Evolutionary conservation across 1,140 invertebrate genomes (phyloP).

Genomic region (Leptestheria dahalacensis): DNA sequence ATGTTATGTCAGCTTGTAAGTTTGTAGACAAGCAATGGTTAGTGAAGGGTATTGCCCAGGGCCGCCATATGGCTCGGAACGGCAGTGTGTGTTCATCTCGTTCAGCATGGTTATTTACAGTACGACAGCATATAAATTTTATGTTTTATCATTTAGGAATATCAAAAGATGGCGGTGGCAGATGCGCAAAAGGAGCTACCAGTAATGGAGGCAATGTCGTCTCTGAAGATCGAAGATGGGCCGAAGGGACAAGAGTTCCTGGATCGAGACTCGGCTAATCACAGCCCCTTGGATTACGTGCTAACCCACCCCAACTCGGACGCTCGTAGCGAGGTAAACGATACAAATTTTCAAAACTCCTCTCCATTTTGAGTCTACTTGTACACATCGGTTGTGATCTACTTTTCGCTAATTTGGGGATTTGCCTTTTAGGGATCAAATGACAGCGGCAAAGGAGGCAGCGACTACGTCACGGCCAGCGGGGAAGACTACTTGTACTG

Average conservation of each 20-base stretch:
- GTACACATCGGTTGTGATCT: too few species aligned
- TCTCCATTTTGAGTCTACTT: constrained; percentile 15
- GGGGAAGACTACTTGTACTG: constrained; percentile 10
- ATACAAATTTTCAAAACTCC: constrained; percentile 11
- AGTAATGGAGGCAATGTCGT: constrained; percentile 5
- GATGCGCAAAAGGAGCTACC: not conserved
- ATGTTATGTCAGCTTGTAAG: too few species aligned
- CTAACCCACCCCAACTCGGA: constrained; percentile 42
- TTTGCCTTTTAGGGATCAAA: constrained; percentile 51
- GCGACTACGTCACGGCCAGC: constrained; percentile 31
- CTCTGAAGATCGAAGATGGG: constrained; percentile 10
- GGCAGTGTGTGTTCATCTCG: too few species aligned
- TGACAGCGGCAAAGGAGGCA: constrained; percentile 58
- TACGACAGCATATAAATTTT: too few species aligned
- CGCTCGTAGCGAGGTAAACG: constrained; percentile 43
- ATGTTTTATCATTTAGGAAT: too few species aligned
- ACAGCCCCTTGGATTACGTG: constrained; percentile 44
- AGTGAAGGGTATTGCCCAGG: too few species aligned
- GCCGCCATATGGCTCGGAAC: too few species aligned
- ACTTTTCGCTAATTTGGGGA: too few species aligned
- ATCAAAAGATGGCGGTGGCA: not conserved
- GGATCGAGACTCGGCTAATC: constrained; percentile 43
- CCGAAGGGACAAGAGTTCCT: constrained; percentile 11
- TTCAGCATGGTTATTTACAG: too few species aligned
- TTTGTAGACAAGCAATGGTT: too few species aligned